Evolutionary conservation across 2,888 invertebrate genomes (phyloP).

Genomic region (Drosophila tanythrix): DNA sequence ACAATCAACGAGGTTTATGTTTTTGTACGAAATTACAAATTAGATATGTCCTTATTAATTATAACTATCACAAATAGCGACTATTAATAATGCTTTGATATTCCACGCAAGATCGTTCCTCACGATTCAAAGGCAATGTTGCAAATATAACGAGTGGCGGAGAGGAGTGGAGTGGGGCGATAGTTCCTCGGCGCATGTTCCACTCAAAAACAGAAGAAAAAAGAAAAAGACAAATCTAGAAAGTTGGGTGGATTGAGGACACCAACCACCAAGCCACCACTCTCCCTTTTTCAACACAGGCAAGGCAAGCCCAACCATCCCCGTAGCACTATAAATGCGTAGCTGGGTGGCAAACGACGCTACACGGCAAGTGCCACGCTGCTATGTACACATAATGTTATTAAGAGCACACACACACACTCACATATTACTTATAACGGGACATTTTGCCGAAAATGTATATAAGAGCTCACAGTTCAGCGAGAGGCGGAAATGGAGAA

Average conservation of each 20-base stretch:
- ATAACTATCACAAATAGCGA: neutral
- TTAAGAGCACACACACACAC: slow-evolving; percentile 13
- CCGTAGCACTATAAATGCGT: slow-evolving; percentile 38
- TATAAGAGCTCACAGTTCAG: slow-evolving; percentile 21
- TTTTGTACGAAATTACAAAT: neutral
- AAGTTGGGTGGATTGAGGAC: slow-evolving; percentile 37
- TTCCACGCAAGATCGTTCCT: neutral
- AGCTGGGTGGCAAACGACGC: slow-evolving; percentile 28
- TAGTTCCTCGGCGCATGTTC: slow-evolving; percentile 31
- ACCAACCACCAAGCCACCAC: slow-evolving; percentile 8
- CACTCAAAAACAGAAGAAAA: slow-evolving; percentile 14
- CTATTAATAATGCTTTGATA: neutral
- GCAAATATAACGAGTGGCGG: slow-evolving; percentile 4
- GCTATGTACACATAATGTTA: slow-evolving; percentile 27
- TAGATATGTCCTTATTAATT: neutral
- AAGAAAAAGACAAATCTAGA: slow-evolving; percentile 9
- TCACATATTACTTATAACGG: slow-evolving; percentile 16
- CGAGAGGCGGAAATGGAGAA: slow-evolving; percentile 16
- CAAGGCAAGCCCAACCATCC: neutral
- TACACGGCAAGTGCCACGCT: slow-evolving; percentile 17
- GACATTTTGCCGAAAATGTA: slow-evolving; percentile 24
- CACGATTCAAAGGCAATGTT: neutral
- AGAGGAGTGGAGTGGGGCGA: neutral
- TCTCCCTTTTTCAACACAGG: neutral
- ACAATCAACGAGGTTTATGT: neutral